Percentiles rank a stretch among this genome's conserved stretches.
Conservation (phyloP, 1,140 invertebrate genomes). For the Drosophila elegans region DNA sequence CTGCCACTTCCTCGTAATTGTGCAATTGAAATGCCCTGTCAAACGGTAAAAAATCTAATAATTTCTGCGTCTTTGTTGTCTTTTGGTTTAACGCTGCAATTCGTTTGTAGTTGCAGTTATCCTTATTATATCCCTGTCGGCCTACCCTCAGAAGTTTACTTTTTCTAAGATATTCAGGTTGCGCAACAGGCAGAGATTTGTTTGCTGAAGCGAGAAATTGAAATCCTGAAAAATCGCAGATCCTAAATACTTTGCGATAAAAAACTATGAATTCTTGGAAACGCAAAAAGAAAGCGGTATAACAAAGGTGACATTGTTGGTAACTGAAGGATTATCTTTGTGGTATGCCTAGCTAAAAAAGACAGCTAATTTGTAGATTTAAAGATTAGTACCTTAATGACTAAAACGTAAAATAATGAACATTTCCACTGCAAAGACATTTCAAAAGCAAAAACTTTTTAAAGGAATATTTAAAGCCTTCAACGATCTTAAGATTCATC, state of each 20-base stretch:
- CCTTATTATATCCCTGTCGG: constrained; percentile 44
- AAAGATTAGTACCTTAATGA: background rate
- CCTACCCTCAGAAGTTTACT: constrained; percentile 46
- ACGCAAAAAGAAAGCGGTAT: background rate
- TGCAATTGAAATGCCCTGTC: constrained; percentile 50
- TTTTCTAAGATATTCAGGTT: constrained; percentile 25
- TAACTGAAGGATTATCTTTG: background rate
- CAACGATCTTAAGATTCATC: background rate
- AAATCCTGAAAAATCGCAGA: constrained; percentile 42
- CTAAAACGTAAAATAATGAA: background rate
- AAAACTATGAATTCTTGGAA: constrained; percentile 21
- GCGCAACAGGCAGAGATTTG: constrained; percentile 60
- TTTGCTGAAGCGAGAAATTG: constrained; percentile 51
- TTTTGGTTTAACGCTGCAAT: constrained; percentile 32
- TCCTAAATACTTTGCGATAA: constrained; percentile 27
- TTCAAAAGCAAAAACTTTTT: no score
- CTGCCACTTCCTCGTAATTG: constrained; percentile 74
- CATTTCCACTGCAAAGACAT: no score
- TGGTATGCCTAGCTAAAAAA: background rate
- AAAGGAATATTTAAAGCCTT: no score
- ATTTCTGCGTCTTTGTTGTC: constrained; percentile 55
- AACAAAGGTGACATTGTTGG: background rate
- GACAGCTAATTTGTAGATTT: no score
- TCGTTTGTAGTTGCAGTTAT: constrained; percentile 58
- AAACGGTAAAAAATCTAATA: constrained; percentile 75